These are phyloP conservation scores for Prochilodus magdalenae DNA, from an alignment of 2,113 vertebrate species.

Conservation along the genomic window DNA sequence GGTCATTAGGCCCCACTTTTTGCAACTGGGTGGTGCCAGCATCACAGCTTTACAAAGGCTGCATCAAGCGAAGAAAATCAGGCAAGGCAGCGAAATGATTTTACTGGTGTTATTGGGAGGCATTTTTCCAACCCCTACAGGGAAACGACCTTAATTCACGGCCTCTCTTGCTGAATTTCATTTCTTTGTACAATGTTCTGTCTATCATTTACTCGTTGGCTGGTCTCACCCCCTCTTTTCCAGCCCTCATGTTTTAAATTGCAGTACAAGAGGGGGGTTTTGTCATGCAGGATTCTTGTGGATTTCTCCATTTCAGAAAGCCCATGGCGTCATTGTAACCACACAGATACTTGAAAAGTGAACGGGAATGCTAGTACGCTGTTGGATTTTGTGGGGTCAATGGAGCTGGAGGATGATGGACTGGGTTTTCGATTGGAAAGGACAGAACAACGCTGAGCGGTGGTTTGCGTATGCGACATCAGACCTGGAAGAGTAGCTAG, in stretches of 20 bases:
- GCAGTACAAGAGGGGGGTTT: slow-evolving; percentile 25
- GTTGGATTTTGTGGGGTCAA: slow-evolving; percentile 23
- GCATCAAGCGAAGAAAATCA: slow-evolving; percentile 26
- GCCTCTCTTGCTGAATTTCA: slow-evolving; percentile 19
- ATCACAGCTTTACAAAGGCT: slow-evolving; percentile 14
- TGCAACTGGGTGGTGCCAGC: slow-evolving; percentile 21
- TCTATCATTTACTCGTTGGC: slow-evolving; percentile 21
- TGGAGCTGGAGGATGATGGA: slow-evolving; percentile 27
- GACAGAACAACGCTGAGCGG: slow-evolving; percentile 25
- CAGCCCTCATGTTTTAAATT: slow-evolving; percentile 35
- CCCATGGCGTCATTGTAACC: slow-evolving; percentile 48
- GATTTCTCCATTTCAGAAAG: slow-evolving; percentile 44
- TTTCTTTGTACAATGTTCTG: slow-evolving; percentile 30
- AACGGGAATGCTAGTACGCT: slow-evolving; percentile 21
- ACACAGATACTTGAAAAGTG: slow-evolving; percentile 46
- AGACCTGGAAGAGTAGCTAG: slow-evolving; percentile 1
- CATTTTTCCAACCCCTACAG: slow-evolving; percentile 37
- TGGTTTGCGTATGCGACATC: slow-evolving; percentile 23
- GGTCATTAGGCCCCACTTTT: slow-evolving; percentile 42
- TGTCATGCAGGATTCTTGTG: slow-evolving; percentile 47
- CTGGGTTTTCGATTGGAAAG: slow-evolving; percentile 32
- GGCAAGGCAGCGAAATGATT: slow-evolving; percentile 31
- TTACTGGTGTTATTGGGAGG: slow-evolving; percentile 41
- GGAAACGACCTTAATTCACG: slow-evolving; percentile 23
- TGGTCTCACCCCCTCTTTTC: slow-evolving; percentile 34